Conservation (phyloP, 2,888 invertebrate genomes). For the Aleiodes testaceus region DNA sequence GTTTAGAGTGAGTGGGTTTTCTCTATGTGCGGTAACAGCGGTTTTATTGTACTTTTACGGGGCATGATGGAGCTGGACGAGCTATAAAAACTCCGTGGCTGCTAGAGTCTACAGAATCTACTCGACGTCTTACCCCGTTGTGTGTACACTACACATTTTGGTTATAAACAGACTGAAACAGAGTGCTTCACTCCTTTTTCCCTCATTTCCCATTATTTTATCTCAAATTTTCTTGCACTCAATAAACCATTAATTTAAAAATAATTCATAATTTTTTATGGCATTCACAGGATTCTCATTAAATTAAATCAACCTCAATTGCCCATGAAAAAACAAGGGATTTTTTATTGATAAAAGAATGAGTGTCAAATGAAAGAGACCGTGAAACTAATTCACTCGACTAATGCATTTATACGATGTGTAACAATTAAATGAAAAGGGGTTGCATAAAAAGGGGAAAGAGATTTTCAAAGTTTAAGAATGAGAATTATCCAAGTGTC, state of each 20-base stretch:
- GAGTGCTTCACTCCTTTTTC: neutral
- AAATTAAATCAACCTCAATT: no score
- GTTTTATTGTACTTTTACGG: slow-evolving; percentile 72
- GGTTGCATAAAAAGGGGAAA: slow-evolving; percentile 53
- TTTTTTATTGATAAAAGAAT: slow-evolving; percentile 2
- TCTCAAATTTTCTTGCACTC: neutral
- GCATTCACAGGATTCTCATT: no score
- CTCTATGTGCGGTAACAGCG: slow-evolving; percentile 64
- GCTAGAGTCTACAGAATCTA: slow-evolving; percentile 48
- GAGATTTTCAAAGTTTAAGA: slow-evolving; percentile 36
- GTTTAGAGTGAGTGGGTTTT: slow-evolving; percentile 59
- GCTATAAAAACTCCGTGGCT: slow-evolving; percentile 67
- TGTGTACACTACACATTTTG: slow-evolving; percentile 24
- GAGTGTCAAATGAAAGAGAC: slow-evolving; percentile 55
- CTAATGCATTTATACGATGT: slow-evolving; percentile 71
- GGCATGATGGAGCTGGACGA: slow-evolving; percentile 71
- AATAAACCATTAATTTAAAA: no score
- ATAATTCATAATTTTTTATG: neutral
- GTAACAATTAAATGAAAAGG: slow-evolving; percentile 65
- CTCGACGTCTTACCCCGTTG: slow-evolving; percentile 50
- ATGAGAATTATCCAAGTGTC: slow-evolving; percentile 20
- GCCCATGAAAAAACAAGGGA: neutral
- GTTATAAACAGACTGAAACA: neutral
- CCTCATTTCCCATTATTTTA: neutral
- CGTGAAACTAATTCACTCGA: slow-evolving; percentile 69